Percentiles rank a stretch among this genome's conserved stretches.
These are phyloP conservation scores for Machaerirhynchus nigripectus DNA, from an alignment of 2,113 vertebrate species.

Conservation along the genomic window DNA sequence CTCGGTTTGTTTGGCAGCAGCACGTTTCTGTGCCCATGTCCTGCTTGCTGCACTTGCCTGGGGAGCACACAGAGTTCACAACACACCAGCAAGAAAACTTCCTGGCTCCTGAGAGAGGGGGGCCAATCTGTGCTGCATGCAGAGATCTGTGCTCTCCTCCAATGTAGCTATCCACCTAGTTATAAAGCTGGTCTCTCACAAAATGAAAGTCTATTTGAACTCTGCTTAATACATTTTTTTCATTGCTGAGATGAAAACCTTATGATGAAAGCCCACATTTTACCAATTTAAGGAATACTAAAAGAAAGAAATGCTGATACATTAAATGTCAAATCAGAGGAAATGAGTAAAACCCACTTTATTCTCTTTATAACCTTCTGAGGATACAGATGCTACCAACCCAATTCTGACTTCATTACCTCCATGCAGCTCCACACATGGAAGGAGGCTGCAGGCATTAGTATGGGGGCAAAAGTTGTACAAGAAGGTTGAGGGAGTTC, in stretches of 20 bases:
- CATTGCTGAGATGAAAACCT: not conserved
- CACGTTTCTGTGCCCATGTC: rapidly evolving
- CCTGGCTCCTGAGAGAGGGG: not conserved
- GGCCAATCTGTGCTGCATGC: not conserved
- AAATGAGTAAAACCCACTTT: not conserved
- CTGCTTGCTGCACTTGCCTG: rapidly evolving
- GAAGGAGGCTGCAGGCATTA: not conserved
- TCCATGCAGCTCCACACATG: not conserved
- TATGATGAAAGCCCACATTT: not conserved
- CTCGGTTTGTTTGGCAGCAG: not conserved
- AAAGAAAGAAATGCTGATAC: not conserved
- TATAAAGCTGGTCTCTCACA: not conserved
- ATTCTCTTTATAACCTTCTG: not conserved
- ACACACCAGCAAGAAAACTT: rapidly evolving
- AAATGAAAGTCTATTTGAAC: not conserved
- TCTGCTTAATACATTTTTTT: not conserved
- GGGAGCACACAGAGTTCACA: not conserved
- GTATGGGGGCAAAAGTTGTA: not conserved
- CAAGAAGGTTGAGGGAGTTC: not conserved
- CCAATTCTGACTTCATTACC: not conserved
- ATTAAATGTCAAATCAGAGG: not conserved
- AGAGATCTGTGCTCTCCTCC: not conserved
- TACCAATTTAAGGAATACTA: not conserved
- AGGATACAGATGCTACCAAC: not conserved
- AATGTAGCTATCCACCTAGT: not conserved